Conservation (phyloP, 2,797 vertebrate genomes). For the Muraenolepis orangiensis region DNA sequence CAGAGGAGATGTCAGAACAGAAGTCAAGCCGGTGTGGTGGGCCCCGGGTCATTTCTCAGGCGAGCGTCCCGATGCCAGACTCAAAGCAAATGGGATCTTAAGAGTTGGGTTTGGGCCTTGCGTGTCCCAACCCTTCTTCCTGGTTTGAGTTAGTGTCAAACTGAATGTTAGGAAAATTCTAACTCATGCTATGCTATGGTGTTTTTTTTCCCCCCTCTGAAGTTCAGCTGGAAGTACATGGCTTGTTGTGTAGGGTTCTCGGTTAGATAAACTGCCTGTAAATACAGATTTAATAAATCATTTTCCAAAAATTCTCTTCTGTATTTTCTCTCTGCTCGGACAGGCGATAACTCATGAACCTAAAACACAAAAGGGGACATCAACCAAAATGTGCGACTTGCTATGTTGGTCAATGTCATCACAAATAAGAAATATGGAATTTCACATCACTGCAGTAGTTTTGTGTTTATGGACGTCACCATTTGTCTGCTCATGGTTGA, state of each 20-base stretch:
- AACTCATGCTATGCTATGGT: slow-evolving; percentile 35
- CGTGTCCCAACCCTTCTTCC: slow-evolving; percentile 52
- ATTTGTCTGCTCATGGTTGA: too few species aligned
- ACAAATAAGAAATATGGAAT: background rate
- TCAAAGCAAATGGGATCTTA: background rate
- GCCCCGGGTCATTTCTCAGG: background rate
- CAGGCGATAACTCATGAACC: background rate
- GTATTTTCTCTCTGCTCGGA: slow-evolving; percentile 1
- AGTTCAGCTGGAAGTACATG: slow-evolving; percentile 17
- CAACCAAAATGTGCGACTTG: background rate
- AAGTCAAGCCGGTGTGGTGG: background rate
- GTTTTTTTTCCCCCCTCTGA: slow-evolving; percentile 35
- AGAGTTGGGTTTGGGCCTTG: slow-evolving; percentile 62
- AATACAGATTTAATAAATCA: slow-evolving; percentile 75
- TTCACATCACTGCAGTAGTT: background rate
- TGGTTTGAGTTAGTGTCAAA: slow-evolving; percentile 29
- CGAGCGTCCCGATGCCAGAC: background rate
- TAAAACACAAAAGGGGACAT: background rate
- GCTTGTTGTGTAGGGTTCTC: slow-evolving; percentile 27
- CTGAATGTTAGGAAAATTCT: slow-evolving; percentile 31
- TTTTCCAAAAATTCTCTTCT: slow-evolving; percentile 48
- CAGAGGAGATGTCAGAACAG: background rate
- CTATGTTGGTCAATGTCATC: background rate
- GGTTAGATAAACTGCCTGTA: slow-evolving; percentile 72
- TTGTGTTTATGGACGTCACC: background rate